phyloP scores from a whole-genome alignment of 1,140 invertebrate species.

The Eurosta solidaginis region DNA sequence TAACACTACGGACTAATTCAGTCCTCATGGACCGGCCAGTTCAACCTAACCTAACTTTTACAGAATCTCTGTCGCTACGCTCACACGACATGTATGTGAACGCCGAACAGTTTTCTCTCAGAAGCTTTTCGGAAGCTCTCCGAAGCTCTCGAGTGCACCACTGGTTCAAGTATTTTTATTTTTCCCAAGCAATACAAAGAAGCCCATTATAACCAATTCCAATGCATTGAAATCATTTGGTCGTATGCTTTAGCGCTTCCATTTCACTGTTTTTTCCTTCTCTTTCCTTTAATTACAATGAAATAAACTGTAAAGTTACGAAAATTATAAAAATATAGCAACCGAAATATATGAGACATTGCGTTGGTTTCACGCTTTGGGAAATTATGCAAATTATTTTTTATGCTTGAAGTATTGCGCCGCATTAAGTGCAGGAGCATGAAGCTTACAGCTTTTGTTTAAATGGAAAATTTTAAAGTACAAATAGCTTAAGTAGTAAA shows the following conservation, averaged over 20 bases:
- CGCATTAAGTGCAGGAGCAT: background rate
- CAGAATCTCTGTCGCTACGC: too few species aligned
- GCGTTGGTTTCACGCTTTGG: slow-evolving; percentile 21
- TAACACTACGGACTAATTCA: too few species aligned
- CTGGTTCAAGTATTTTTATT: background rate
- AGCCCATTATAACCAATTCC: slow-evolving; percentile 1
- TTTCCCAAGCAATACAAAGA: background rate
- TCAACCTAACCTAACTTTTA: too few species aligned
- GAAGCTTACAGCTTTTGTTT: too few species aligned
- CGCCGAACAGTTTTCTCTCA: too few species aligned
- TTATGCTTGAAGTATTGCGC: slow-evolving; percentile 20
- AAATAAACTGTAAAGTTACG: background rate
- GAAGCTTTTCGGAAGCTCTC: too few species aligned
- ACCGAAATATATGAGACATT: slow-evolving; percentile 14
- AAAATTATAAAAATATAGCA: background rate
- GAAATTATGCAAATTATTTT: slow-evolving; percentile 28
- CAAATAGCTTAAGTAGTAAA: too few species aligned
- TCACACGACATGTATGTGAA: too few species aligned
- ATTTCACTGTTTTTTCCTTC: background rate
- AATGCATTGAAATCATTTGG: background rate
- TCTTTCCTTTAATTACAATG: too few species aligned
- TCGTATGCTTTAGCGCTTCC: background rate
- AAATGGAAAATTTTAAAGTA: too few species aligned
- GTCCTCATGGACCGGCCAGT: too few species aligned
- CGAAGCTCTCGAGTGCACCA: too few species aligned